Base-by-base conservation (phyloP, 2,113 vertebrate genomes). In the Pomatorhinus ruficollis region DNA sequence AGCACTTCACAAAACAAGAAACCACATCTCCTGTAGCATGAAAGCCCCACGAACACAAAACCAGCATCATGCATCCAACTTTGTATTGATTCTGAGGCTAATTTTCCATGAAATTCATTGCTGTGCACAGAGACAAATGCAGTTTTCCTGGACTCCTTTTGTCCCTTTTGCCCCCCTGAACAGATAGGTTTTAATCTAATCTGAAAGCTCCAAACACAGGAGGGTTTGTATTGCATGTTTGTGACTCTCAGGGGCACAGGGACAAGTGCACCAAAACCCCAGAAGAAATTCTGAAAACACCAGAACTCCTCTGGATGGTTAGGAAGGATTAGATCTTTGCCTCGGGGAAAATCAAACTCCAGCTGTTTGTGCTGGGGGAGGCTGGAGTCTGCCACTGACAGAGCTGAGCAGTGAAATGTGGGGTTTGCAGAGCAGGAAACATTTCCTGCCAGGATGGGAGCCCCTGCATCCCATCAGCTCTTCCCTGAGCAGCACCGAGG, bases 101-200 rank as follows among this genome's bases (percentile, higher is more conserved):
- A 93, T 95, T 89, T 96, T 87, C 94, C 92, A 89, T 95, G 53
- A 97, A 97, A 93, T 87, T 75, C 35, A 49, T 60, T 86, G 54
- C 64, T 88, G 35, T 88, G 82, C 78, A 39, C 66, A 59, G 81
- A 88, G 76, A 74, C 59, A 87, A 72, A 79, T 86, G 68, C 76
- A 64, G 68, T 86, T 93, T 81, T 96, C 86, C 69, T 84, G 79
- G 27, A 70, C 47, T 93, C 60, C 35, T 91, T 96, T 88, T 52
- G 49, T 91, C 65, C 57, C 65, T 91, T 91, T 93, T 94, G 50
- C 63, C 52, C 79, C 39, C 6, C 1, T 63, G 68, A 91, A 88
- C 50, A 90, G 69, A n/a, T 53, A 79, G 42, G 56, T 88, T 94
- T 96, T 94, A 83, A 93, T 96, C 25, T 53, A 80, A 90, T 79